Base-by-base conservation (phyloP, 2,888 invertebrate genomes). In the Euplagia quadripunctaria region DNA sequence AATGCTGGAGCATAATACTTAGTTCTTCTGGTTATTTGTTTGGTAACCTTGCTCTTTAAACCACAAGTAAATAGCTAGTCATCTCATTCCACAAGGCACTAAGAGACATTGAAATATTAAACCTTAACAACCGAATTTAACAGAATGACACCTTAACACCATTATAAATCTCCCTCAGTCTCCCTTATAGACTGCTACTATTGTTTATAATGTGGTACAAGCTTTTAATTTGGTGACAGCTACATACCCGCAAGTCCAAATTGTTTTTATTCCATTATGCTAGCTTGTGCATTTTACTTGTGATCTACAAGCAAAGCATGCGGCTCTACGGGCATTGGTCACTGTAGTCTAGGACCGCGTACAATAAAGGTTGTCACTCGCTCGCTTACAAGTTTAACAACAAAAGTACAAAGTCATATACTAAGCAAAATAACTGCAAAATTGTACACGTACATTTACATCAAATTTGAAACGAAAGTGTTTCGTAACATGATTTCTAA, bases 401-500 rank as follows among this genome's bases (percentile, higher is more conserved):
- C 9, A 42, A n/a, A 46, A 3, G 17, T 14, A 46, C 46, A 0
- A 20, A 65, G 9, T 11, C 11, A 51, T 16, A 51, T 17, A 66
- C 31, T 16, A 11, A 51, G 16, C 8, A 66, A 49, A 16, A 4
- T 51, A 31, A 41, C 31, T 51, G 51, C 16, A 20, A 14, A 31
- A 61, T 61, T 6, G 20, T 31, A 51, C 31, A 51, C 8, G 49
- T 49, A 65, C 16, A 73, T 20, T 70, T 43, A 46, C 43, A 41
- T 66, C 42, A 67, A 31, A 61, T 12, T 31, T 73, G 52, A 20
- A 52, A 43, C n/a, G 63, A 73, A 73, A 63, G 73, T 70, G 70
- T 70, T 67, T 65, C n/a, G n/a, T 41, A 64, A 70, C 51, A 71
- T 68, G 16, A 16, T 49, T 73, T 71, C 74, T 74, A 46, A 74